These are phyloP conservation scores for Drosophila bocqueti DNA, from an alignment of 1,140 invertebrate genomes.

Conservation along the genomic window DNA sequence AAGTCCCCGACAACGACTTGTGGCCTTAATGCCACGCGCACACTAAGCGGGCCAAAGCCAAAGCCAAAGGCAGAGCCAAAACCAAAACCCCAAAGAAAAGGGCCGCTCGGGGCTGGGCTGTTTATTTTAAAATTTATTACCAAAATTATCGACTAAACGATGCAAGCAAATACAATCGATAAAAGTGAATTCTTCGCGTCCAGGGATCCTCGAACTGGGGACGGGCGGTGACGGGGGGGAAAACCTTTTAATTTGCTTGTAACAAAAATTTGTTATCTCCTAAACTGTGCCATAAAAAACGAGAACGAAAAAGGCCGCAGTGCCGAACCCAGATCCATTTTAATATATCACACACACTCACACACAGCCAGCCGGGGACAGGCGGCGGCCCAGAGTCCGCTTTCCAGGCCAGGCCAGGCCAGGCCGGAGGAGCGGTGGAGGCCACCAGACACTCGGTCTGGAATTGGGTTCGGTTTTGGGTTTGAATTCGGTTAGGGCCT, in stretches of 20 bases:
- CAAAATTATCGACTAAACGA: conserved; percentile 85
- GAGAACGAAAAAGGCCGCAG: conserved; percentile 71
- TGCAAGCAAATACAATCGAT: conserved; percentile 85
- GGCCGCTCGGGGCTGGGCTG: conserved; percentile 44
- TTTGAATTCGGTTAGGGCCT: conserved; percentile 3
- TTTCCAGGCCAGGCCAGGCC: not conserved
- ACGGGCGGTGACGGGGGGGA: conserved; percentile 37
- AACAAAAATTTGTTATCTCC: conserved; percentile 85
- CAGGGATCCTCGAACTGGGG: conserved; percentile 31
- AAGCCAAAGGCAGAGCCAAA: conserved; percentile 34
- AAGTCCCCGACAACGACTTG: not conserved
- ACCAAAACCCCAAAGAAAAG: conserved; percentile 3
- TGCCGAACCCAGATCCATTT: conserved; percentile 72
- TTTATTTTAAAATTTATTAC: conserved; percentile 85
- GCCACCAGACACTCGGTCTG: conserved; percentile 53
- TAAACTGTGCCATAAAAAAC: conserved; percentile 85
- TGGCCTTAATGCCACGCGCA: conserved; percentile 76
- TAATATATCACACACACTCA: conserved; percentile 72
- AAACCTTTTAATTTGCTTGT: conserved; percentile 85
- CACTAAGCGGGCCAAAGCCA: conserved; percentile 53
- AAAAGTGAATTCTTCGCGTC: conserved; percentile 79
- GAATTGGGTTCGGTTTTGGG: conserved; percentile 23
- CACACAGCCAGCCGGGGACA: conserved; percentile 1
- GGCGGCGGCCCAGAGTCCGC: not conserved
- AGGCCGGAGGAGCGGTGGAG: not conserved